Evolutionary conservation across 2,888 invertebrate species (phyloP), one percentile per base, ranked within the genome.

Genomic region (Dicyrtomina minuta): DNA sequence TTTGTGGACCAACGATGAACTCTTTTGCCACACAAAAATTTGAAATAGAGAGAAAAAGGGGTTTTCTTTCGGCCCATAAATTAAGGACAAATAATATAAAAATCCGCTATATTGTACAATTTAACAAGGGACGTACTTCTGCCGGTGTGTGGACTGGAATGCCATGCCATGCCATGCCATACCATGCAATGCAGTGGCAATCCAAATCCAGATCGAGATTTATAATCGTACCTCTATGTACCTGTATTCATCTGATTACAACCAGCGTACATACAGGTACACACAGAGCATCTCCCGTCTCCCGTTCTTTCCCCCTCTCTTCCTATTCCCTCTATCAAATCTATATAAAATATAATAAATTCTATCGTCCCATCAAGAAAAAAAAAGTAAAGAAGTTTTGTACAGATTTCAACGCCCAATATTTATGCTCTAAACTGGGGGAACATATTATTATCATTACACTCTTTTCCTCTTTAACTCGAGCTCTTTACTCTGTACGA

Each of bases 401-500:
- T 67, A 17, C 53, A 56, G 66, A 61, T 74, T 66, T 74, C 74
- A 74, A 74, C 74, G 74, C 74, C 74, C 71, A 58, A 64, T 65
- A 69, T 74, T 74, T 72, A 71, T 69, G 5, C 66, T 64, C 43
- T 74, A 70, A 74, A 74, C 69, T 70, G 64, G 58, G 65, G 60
- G 46, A 70, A 62, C 68, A 60, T 56, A 65, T 66, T 59, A 58
- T 55, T 53, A 41, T 60, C 58, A 58, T 56, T 66, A 43, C 56
- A 56, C 49, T 46, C 41, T 13, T 17, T 8, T 20, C 24, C 44
- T 53, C 53, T 33, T 64, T 33, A n/a, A 33, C 33, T 33, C 51
- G 15, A 13, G 22, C 17, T 41, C 17, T 43, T 39, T 39, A 4
- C 2, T n/a, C 22, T 24, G n/a, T n/a, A n/a, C n/a, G n/a, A n/a